Conservation (phyloP, 1,140 invertebrate genomes). For the Eubasilissa regina region DNA sequence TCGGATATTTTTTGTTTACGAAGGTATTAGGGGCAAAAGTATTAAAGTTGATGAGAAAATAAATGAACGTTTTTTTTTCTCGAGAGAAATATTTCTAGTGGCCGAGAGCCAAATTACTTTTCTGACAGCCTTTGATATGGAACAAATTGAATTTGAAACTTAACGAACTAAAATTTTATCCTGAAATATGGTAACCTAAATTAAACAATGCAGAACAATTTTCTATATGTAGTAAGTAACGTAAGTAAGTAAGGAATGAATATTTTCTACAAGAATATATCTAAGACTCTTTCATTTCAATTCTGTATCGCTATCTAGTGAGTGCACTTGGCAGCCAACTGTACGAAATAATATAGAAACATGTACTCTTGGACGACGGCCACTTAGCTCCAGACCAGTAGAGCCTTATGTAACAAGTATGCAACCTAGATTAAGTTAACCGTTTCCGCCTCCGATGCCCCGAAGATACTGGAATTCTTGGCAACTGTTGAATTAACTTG, state of each 20-base stretch:
- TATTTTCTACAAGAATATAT: too few species aligned
- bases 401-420: constrained; percentile 35
- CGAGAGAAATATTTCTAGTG: constrained; percentile 4
- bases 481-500: constrained; percentile 11
- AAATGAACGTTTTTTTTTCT: constrained; percentile 19
- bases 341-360: constrained; percentile 6
- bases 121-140: constrained; percentile 15
- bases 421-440: constrained; percentile 33
- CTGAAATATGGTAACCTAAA: too few species aligned
- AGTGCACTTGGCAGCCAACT: constrained; percentile 11
- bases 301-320: background rate
- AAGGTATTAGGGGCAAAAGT: too few species aligned
- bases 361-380: background rate
- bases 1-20: too few species aligned
- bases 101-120: constrained; percentile 29
- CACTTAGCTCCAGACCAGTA: background rate
- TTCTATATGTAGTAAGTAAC: too few species aligned
- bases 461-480: constrained; percentile 21
- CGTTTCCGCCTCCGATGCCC: background rate
- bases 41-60: constrained; percentile 15
- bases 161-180: too few species aligned
- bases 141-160: background rate
- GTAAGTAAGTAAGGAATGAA: too few species aligned
- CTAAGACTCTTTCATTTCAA: too few species aligned
- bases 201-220: too few species aligned